phyloP scores from a whole-genome alignment of 1,140 invertebrate species.

The Lethrus apterus region DNA sequence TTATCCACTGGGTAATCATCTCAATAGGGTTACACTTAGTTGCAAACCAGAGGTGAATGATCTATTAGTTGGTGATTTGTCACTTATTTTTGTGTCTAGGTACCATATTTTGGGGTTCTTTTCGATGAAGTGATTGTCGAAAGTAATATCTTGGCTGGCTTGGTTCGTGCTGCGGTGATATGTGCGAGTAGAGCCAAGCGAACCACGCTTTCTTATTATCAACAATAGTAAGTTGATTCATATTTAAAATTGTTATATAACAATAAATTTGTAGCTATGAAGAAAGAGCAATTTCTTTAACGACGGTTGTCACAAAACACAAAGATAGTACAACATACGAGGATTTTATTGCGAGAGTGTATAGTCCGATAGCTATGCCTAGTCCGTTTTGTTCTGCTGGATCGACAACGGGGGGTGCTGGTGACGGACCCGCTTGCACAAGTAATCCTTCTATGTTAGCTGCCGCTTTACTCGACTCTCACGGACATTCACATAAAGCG shows the following conservation, averaged over 20 bases:
- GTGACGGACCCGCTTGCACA: conserved; percentile 20
- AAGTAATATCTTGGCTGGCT: conserved; percentile 70
- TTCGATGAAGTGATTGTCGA: conserved; percentile 92
- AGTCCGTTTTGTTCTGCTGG: conserved; percentile 43
- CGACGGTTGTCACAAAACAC: conserved; percentile 82
- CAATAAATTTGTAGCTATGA: conserved; percentile 62
- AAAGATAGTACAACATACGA: conserved; percentile 87
- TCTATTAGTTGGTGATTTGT: background rate
- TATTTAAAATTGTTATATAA: background rate
- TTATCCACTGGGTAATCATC: conserved; percentile 79
- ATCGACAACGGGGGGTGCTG: conserved; percentile 19
- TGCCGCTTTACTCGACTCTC: conserved; percentile 47
- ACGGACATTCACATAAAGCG: conserved; percentile 30
- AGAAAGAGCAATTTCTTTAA: conserved; percentile 79
- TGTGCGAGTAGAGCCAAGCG: conserved; percentile 88
- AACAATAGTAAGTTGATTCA: conserved; percentile 69
- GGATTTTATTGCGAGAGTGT: conserved; percentile 79
- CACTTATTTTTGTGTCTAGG: conserved; percentile 44
- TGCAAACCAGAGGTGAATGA: conserved; percentile 69
- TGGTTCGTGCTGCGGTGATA: conserved; percentile 86
- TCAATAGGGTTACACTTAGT: conserved; percentile 76
- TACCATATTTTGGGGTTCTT: conserved; percentile 92
- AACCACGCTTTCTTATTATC: conserved; percentile 79
- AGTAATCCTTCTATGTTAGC: conserved; percentile 41
- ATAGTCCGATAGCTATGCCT: conserved; percentile 62